Conservation (phyloP, 30 jellyfish, hydroid and myxozoan genomes). For the Turritopsis dohrnii region DNA sequence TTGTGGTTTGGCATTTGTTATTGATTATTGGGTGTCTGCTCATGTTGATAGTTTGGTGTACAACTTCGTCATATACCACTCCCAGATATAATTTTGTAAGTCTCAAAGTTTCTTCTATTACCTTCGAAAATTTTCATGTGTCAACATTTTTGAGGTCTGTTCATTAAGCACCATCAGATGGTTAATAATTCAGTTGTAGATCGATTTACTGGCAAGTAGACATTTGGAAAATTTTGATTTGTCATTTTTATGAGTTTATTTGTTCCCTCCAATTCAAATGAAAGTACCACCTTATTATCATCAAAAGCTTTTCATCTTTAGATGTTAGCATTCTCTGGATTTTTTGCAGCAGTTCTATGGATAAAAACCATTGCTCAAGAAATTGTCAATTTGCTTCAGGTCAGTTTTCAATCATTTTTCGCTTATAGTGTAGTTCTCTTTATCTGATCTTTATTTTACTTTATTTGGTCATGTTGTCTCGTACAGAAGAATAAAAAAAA, state of each 20-base stretch:
- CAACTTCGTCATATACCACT: conserved; percentile 34
- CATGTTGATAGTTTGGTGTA: conserved; percentile 23
- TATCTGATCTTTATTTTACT: too few relatives aligned
- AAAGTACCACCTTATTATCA: too few relatives aligned
- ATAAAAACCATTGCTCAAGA: conserved; percentile 81
- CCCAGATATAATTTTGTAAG: conserved; percentile 57
- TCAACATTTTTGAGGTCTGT: too few relatives aligned
- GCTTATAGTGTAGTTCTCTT: not conserved
- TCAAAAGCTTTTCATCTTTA: not conserved
- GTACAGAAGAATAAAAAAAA: too few relatives aligned
- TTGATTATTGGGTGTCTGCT: conserved; percentile 43
- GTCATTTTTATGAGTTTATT: too few relatives aligned
- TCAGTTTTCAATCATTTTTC: not conserved
- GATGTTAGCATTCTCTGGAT: conserved; percentile 79
- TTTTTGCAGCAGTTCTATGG: conserved; percentile 73
- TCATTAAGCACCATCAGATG: too few relatives aligned
- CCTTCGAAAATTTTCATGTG: not conserved
- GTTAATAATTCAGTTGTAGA: too few relatives aligned
- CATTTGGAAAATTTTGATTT: too few relatives aligned
- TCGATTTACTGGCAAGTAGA: too few relatives aligned
- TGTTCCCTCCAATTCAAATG: too few relatives aligned
- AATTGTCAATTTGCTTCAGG: conserved; percentile 80
- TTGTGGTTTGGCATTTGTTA: conserved; percentile 52
- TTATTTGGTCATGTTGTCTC: too few relatives aligned
- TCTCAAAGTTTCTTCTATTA: not conserved